A percentile compares a stretch with the other conserved stretches of the same genome.
Conservation (phyloP, 2,113 vertebrate species). For the Ctenodactylus gundi region DNA sequence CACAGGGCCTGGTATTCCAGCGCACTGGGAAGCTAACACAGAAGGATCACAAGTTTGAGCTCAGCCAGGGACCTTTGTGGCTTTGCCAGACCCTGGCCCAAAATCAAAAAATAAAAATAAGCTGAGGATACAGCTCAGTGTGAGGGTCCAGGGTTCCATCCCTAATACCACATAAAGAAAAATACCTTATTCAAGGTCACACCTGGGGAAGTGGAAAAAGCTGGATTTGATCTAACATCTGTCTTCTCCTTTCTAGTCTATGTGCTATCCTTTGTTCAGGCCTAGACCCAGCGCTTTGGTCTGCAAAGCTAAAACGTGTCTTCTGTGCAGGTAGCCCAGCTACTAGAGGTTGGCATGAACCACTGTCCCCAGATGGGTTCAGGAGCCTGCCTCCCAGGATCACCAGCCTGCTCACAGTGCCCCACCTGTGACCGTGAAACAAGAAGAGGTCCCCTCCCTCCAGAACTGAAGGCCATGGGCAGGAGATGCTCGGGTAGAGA, state of each 20-base stretch:
- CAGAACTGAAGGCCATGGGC: background rate
- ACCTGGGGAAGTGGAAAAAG: background rate
- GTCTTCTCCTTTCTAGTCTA: background rate
- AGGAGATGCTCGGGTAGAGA: background rate
- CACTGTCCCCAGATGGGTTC: background rate
- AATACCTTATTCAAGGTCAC: constrained; percentile 44
- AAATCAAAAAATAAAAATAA: no score
- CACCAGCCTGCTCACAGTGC: background rate
- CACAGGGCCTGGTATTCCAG: no score
- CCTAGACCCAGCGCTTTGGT: background rate
- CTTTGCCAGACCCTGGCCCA: no score
- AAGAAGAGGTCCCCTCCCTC: background rate
- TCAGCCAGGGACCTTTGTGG: no score
- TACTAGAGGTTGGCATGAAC: no score
- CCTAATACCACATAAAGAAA: no score
- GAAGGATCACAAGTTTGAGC: no score
- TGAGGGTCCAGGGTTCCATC: no score
- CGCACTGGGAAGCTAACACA: no score
- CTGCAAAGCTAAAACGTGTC: background rate
- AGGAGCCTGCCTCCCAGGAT: background rate
- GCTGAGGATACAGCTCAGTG: no score
- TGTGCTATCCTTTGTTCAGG: background rate
- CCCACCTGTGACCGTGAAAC: background rate
- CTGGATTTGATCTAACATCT: background rate
- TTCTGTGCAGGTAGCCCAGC: no score